A percentile compares a stretch with the other conserved stretches of the same genome.
Conservation (phyloP, 1,140 invertebrate genomes). For the Lordiphosa clarofinis region DNA sequence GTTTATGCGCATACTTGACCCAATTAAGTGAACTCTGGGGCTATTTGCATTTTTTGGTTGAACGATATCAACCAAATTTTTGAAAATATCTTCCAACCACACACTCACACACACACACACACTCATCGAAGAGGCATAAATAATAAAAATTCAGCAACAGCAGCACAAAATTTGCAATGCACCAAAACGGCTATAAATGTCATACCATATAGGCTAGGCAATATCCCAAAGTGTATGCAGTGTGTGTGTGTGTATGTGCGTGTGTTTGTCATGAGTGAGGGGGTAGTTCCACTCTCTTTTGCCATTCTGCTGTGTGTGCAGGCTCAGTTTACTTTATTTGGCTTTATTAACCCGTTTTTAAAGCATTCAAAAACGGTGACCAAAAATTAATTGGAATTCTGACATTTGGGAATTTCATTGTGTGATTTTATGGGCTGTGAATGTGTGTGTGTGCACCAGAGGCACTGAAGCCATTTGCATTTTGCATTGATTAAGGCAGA, state of each 20-base stretch:
- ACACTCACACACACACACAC: slow-evolving; percentile 6
- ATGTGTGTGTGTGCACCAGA: slow-evolving; percentile 14
- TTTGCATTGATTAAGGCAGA: slow-evolving; percentile 50
- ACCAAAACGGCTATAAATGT: slow-evolving; percentile 56
- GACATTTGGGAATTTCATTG: slow-evolving; percentile 53
- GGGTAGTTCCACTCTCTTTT: no score
- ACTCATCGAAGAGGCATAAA: slow-evolving; percentile 35
- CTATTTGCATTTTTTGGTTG: slow-evolving; percentile 61
- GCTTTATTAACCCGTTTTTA: slow-evolving; percentile 70
- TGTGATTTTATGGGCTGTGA: slow-evolving; percentile 37
- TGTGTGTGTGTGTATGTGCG: not conserved
- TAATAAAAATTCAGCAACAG: slow-evolving; percentile 62
- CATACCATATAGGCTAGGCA: slow-evolving; percentile 42
- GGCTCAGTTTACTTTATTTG: slow-evolving; percentile 59
- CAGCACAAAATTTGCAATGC: slow-evolving; percentile 55
- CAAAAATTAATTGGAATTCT: slow-evolving; percentile 74
- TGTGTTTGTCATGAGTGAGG: not conserved
- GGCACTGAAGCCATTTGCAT: slow-evolving; percentile 55
- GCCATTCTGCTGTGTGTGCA: no score
- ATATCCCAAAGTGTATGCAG: slow-evolving; percentile 13
- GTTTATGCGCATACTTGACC: slow-evolving; percentile 78
- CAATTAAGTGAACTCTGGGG: slow-evolving; percentile 54
- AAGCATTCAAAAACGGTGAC: slow-evolving; percentile 62
- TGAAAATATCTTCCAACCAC: slow-evolving; percentile 46
- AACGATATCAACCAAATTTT: slow-evolving; percentile 52